phyloP scores from a whole-genome alignment of 2,888 invertebrate genomes.

The Cephonodes hylas region DNA sequence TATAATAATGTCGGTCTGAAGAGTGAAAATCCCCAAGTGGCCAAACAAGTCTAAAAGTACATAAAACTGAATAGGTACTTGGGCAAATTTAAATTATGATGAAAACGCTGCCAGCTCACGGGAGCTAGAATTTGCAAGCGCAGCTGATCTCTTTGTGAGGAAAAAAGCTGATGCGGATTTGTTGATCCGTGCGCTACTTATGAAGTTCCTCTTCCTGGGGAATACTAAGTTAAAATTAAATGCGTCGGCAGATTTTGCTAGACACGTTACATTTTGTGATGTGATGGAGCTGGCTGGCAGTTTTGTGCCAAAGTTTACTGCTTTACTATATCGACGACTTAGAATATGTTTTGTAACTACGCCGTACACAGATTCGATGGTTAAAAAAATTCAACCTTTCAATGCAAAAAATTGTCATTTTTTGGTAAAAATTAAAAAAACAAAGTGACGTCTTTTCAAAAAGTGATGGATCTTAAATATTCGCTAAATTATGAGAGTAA shows the following conservation, averaged over 20 bases:
- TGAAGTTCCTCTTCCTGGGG: constrained; percentile 26
- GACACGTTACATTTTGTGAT: not conserved
- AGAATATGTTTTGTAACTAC: too few relatives aligned
- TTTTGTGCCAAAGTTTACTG: too few relatives aligned
- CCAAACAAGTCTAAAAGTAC: not conserved
- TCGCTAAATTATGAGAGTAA: not conserved
- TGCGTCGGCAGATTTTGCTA: not conserved
- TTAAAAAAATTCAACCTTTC: too few relatives aligned
- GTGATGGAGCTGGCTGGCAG: too few relatives aligned
- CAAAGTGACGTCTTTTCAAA: not conserved
- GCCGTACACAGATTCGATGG: too few relatives aligned
- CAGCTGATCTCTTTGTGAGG: constrained; percentile 40
- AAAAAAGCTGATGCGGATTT: constrained; percentile 41
- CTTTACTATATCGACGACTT: too few relatives aligned
- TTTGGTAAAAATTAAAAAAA: not conserved
- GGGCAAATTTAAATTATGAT: constrained; percentile 37
- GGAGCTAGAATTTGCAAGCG: constrained; percentile 43
- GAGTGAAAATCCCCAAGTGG: not conserved
- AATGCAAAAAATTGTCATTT: too few relatives aligned
- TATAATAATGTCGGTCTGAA: not conserved
- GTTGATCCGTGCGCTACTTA: constrained; percentile 35
- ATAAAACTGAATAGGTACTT: not conserved
- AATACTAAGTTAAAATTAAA: constrained; percentile 27
- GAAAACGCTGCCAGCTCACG: constrained; percentile 39
- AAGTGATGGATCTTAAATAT: not conserved